Conservation (phyloP, 1,140 invertebrate genomes). For the Cecropterus lyciades region DNA sequence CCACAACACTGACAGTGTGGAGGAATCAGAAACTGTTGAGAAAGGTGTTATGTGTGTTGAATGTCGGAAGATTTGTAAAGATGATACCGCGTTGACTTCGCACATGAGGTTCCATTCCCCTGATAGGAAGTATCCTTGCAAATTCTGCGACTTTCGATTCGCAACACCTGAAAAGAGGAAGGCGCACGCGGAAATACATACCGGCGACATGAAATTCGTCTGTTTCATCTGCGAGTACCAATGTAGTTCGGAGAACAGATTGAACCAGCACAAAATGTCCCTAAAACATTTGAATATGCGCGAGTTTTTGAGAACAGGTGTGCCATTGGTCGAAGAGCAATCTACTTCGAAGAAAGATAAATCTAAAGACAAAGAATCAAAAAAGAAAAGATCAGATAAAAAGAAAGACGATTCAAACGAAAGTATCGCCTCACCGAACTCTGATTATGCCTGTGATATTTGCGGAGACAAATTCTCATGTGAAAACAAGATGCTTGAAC, state of each 20-base stretch:
- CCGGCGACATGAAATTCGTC: slow-evolving; percentile 76
- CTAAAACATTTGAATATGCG: slow-evolving; percentile 74
- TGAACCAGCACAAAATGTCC: slow-evolving; percentile 68
- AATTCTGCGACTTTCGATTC: slow-evolving; percentile 77
- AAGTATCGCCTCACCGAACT: slow-evolving; percentile 27
- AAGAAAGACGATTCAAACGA: slow-evolving; percentile 38
- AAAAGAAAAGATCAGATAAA: slow-evolving; percentile 46
- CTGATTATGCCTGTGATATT: slow-evolving; percentile 58
- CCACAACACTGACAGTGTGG: slow-evolving; percentile 55
- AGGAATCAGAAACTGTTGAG: slow-evolving; percentile 52
- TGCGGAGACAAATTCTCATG: slow-evolving; percentile 69
- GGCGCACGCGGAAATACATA: slow-evolving; percentile 68
- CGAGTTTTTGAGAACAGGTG: slow-evolving; percentile 64
- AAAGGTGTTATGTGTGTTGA: slow-evolving; percentile 71
- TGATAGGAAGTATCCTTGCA: slow-evolving; percentile 72
- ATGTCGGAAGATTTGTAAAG: slow-evolving; percentile 75
- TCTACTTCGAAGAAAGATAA: slow-evolving; percentile 47
- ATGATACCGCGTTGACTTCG: slow-evolving; percentile 61
- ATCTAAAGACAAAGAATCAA: slow-evolving; percentile 33
- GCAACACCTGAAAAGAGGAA: slow-evolving; percentile 71
- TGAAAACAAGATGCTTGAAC: slow-evolving; percentile 65
- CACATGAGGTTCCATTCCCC: slow-evolving; percentile 72
- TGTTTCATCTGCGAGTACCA: slow-evolving; percentile 80
- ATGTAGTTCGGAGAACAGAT: slow-evolving; percentile 70
- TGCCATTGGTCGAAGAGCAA: slow-evolving; percentile 50